Evolutionary conservation across 2,888 invertebrate genomes (phyloP), one percentile per base, ranked within the genome.

Genomic region (Dusona sp.): DNA sequence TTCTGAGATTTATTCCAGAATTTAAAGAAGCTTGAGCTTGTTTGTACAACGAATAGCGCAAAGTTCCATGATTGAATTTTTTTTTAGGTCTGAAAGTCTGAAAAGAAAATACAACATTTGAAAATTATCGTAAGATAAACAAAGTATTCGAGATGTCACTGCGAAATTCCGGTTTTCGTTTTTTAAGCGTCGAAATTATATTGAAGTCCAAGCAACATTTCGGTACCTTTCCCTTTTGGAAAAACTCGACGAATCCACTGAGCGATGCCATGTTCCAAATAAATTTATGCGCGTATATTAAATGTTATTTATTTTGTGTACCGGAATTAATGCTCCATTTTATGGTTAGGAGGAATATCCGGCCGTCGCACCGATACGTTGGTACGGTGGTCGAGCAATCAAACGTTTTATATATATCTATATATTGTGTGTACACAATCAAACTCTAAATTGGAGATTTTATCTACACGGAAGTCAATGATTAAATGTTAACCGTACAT

Each of bases 11-110:
- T 84, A 98, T 97, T 4, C 98, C 98, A 3, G 98, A 98, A 94
- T 97, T 97, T 25, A 98, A 95, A 78, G 98, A 98, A 19, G 98
- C 98, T 94, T 98, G 97, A 0, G 98, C 98, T 91, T 98, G 98
- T 94, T 98, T 98, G 92, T 98, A 97, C 42, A 98, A 95, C 75
- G 98, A 97, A 94, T 98, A 98, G 70, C 98, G 95, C 89, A 98
- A 95, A 9, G 98, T 98, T 6, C 98, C 98, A 79, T 97, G 97
- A 73, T 97, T 96, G 94, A 98, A 98, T 88, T 96, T 96, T 93
- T 98, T 98, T 94, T 97, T 98, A 8, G 98, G 98, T 84, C 97
- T 95, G 94, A 98, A 98, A 36, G 98, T 98, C 98, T 98, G 90
- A 36, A 95, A 94, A 83, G n/a, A 73, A 65, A 82, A 78, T 79